Percentiles rank a stretch among this genome's conserved stretches.
These are phyloP conservation scores for Epizoanthus rinbou DNA, from an alignment of 92 coral and sea anemone species.

Conservation along the genomic window DNA sequence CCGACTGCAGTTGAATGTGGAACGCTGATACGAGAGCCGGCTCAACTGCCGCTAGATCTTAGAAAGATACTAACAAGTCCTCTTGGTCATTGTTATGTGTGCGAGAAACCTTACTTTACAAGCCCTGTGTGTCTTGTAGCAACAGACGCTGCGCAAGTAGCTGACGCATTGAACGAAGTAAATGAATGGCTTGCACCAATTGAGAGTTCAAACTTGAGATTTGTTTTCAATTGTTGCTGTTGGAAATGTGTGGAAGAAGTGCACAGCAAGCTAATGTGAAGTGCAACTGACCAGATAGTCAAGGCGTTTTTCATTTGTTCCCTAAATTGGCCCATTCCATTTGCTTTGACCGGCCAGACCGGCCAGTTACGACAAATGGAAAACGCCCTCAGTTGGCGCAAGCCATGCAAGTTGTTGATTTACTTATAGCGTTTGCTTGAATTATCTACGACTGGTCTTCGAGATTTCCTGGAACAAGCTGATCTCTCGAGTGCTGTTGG, in stretches of 20 bases:
- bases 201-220: not conserved
- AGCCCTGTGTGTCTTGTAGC: slow-evolving; percentile 32
- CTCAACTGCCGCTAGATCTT: slow-evolving; percentile 50
- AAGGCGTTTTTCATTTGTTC: too few species aligned
- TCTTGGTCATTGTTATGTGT: slow-evolving; percentile 63
- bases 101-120: slow-evolving; percentile 60
- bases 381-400: too few species aligned
- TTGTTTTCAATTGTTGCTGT: slow-evolving; percentile 30
- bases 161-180: too few species aligned
- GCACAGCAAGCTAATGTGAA: not conserved
- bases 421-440: too few species aligned
- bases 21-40: not conserved
- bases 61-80: slow-evolving; percentile 47
- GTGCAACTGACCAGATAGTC: too few species aligned
- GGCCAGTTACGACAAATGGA: too few species aligned
- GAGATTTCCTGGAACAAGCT: too few species aligned
- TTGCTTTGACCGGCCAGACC: too few species aligned
- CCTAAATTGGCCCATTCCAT: too few species aligned
- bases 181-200: not conserved
- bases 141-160: slow-evolving; percentile 31
- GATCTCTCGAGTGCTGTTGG: too few species aligned
- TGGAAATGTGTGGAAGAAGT: slow-evolving; percentile 15
- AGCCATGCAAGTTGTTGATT: too few species aligned
- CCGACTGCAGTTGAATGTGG: not conserved
- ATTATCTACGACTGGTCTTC: too few species aligned